A percentile compares a stretch with the other conserved stretches of the same genome.
Conservation (phyloP, 2,113 vertebrate genomes). For the Osmerus mordax region DNA sequence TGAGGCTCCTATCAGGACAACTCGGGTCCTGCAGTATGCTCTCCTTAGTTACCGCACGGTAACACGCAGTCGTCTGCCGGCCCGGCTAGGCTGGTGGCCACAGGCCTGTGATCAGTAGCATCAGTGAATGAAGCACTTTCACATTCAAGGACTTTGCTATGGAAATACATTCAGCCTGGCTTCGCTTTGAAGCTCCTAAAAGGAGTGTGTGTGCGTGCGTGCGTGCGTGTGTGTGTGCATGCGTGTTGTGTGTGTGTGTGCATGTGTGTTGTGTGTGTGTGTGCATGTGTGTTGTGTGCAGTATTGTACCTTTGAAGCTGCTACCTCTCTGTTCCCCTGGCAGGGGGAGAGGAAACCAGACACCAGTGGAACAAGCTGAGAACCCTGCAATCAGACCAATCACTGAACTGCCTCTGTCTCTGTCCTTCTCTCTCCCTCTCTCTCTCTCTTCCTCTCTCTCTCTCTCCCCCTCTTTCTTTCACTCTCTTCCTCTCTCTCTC, state of each 20-base stretch:
- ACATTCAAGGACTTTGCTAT: conserved; percentile 57
- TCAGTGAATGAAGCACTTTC: conserved; percentile 62
- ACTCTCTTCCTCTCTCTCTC: background rate
- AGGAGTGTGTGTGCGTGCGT: background rate
- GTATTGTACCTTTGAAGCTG: too few relatives aligned
- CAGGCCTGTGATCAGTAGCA: conserved; percentile 56
- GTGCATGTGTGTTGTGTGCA: too few relatives aligned
- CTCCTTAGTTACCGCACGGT: too few relatives aligned
- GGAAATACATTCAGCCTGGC: conserved; percentile 40
- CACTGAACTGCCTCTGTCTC: conserved; percentile 37
- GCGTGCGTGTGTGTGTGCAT: too few relatives aligned
- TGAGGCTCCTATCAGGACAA: too few relatives aligned
- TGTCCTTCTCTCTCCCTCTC: background rate
- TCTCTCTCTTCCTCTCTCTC: background rate
- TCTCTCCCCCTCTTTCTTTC: background rate
- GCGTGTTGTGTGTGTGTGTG: too few relatives aligned
- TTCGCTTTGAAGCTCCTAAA: conserved; percentile 48
- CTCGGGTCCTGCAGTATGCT: too few relatives aligned
- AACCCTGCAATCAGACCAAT: conserved; percentile 67
- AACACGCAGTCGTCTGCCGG: too few relatives aligned
- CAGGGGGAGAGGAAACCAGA: conserved; percentile 62
- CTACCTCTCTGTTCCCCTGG: conserved; percentile 14
- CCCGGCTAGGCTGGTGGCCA: too few relatives aligned
- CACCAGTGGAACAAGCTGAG: conserved; percentile 57
- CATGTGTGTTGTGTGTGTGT: too few relatives aligned